Percentiles rank a stretch among this genome's conserved stretches.
Conservation (phyloP, 2,888 invertebrate genomes). For the Cephus sareptanus region DNA sequence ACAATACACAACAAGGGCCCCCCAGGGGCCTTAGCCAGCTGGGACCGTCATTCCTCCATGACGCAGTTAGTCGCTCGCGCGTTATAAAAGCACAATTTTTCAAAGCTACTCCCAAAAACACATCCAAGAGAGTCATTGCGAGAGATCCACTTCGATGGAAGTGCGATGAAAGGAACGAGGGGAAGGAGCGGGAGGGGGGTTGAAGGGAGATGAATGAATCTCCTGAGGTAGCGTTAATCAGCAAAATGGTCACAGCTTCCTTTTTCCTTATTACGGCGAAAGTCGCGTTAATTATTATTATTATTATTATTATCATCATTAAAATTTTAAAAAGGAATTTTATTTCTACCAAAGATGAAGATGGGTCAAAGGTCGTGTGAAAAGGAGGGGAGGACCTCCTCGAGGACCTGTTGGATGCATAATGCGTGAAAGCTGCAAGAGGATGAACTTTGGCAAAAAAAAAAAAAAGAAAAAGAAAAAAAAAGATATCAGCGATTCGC, state of each 20-base stretch:
- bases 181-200: too few relatives aligned
- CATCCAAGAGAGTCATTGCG: neutral
- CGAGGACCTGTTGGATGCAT: neutral
- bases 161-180: too few relatives aligned
- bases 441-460: neutral
- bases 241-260: neutral
- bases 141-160: neutral
- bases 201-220: neutral
- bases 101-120: neutral
- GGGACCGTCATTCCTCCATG: conserved; percentile 10
- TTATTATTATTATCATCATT: neutral
- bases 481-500: neutral
- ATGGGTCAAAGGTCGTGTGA: neutral
- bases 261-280: neutral
- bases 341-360: neutral
- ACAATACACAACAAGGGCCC: conserved; percentile 64
- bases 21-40: conserved; percentile 45
- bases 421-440: neutral
- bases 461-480: too few relatives aligned
- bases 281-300: neutral
- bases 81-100: neutral
- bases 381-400: neutral
- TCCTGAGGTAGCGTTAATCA: neutral
- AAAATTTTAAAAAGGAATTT: neutral
- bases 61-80: conserved; percentile 1